Evolutionary conservation across 2,888 invertebrate genomes (phyloP).

Genomic region (Anodontia alba): DNA sequence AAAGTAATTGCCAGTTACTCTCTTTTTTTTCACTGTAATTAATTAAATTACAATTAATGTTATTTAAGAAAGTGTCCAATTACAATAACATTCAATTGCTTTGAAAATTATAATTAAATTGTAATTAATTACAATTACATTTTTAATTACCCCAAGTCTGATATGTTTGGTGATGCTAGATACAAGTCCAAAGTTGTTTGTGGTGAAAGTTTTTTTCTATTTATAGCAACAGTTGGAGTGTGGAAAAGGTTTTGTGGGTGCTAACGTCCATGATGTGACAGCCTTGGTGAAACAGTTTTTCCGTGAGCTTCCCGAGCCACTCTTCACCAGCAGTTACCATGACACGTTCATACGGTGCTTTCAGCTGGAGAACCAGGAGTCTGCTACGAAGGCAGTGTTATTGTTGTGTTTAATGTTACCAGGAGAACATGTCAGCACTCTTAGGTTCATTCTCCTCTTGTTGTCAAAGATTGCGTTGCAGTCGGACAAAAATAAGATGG

Average conservation of each 20-base stretch:
- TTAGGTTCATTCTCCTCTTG: slow-evolving; percentile 92
- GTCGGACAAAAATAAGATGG: slow-evolving; percentile 92
- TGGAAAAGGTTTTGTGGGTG: slow-evolving; percentile 89
- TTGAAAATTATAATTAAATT: no score
- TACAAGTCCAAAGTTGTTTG: no score
- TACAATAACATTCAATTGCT: no score
- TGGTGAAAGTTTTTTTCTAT: not conserved
- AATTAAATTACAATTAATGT: no score
- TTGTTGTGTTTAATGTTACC: slow-evolving; percentile 91
- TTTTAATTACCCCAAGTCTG: no score
- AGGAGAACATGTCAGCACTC: slow-evolving; percentile 90
- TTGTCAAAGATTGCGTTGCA: slow-evolving; percentile 89
- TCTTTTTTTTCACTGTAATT: no score
- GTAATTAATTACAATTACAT: no score
- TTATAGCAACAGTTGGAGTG: slow-evolving; percentile 89
- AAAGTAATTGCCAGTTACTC: no score
- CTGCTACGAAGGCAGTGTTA: slow-evolving; percentile 88
- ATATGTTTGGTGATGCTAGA: no score
- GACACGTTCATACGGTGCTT: slow-evolving; percentile 89
- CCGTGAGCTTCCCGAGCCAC: slow-evolving; percentile 93
- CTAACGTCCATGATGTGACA: slow-evolving; percentile 93
- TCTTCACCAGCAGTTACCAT: slow-evolving; percentile 91
- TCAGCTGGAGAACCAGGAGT: slow-evolving; percentile 77
- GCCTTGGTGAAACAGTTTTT: slow-evolving; percentile 94
- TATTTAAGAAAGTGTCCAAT: no score